phyloP scores from a whole-genome alignment of 2,113 vertebrate species.

The Sciurus niger region DNA sequence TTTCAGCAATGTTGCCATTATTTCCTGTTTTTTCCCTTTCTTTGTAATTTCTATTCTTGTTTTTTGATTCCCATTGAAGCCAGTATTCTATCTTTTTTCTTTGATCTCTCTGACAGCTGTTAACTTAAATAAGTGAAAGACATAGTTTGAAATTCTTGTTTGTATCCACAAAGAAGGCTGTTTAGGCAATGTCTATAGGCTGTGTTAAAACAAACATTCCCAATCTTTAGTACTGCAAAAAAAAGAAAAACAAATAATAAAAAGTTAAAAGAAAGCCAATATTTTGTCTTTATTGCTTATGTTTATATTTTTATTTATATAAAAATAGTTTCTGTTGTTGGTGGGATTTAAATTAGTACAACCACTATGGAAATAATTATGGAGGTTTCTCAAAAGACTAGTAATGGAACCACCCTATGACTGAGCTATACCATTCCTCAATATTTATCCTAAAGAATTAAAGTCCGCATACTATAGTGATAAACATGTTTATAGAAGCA shows the following conservation, averaged over 20 bases:
- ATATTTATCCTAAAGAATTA: too few relatives aligned
- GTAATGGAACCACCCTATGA: too few relatives aligned
- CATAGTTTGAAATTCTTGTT: conserved; percentile 50
- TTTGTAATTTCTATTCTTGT: conserved; percentile 28
- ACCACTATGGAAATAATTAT: too few relatives aligned
- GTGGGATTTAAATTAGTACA: too few relatives aligned
- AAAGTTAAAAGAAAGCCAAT: neutral
- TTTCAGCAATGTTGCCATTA: neutral
- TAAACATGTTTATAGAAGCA: too few relatives aligned
- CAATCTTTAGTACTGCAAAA: neutral
- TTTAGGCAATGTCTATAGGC: neutral
- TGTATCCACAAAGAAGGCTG: neutral
- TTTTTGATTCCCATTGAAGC: conserved; percentile 51
- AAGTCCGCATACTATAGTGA: too few relatives aligned
- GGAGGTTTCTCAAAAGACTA: too few relatives aligned
- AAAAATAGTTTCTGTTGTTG: neutral
- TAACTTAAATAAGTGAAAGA: conserved; percentile 16
- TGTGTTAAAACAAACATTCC: neutral
- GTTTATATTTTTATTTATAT: conserved; percentile 5
- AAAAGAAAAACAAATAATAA: too few relatives aligned
- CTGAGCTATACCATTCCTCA: too few relatives aligned
- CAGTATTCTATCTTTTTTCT: neutral
- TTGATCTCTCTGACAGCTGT: neutral
- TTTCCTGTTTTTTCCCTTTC: conserved; percentile 45
- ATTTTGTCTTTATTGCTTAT: conserved; percentile 9